Conservation (phyloP, 2,888 invertebrate genomes). For the Sminthurinus aureus region DNA sequence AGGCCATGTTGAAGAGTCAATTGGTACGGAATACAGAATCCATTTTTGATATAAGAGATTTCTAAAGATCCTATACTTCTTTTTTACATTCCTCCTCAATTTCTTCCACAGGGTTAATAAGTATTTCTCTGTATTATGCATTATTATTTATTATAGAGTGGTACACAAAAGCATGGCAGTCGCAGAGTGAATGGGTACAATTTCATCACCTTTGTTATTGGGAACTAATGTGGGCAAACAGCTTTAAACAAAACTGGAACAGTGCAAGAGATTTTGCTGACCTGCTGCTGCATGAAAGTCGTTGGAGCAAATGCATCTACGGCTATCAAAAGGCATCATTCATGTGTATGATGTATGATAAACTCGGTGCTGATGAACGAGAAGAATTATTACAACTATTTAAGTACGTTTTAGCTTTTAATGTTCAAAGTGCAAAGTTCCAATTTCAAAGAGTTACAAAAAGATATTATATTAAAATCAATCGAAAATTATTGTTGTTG, state of each 20-base stretch:
- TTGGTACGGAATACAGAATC: slow-evolving; percentile 60
- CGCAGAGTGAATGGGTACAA: slow-evolving; percentile 86
- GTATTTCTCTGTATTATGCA: too few relatives aligned
- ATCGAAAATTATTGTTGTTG: background rate
- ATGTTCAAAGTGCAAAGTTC: too few relatives aligned
- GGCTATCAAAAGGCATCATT: slow-evolving; percentile 88
- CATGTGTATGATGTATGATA: slow-evolving; percentile 75
- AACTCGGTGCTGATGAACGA: slow-evolving; percentile 66
- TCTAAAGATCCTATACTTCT: too few relatives aligned
- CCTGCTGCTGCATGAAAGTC: slow-evolving; percentile 76
- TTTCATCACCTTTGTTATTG: slow-evolving; percentile 93
- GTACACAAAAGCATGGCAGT: slow-evolving; percentile 82
- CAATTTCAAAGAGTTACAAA: background rate
- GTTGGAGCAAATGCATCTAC: slow-evolving; percentile 93
- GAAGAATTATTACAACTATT: slow-evolving; percentile 72
- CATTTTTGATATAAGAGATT: too few relatives aligned
- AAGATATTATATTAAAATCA: background rate
- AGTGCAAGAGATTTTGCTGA: slow-evolving; percentile 69
- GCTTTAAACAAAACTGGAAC: slow-evolving; percentile 76
- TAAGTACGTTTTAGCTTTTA: slow-evolving; percentile 66
- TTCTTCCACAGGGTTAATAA: too few relatives aligned
- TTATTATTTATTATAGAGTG: slow-evolving; percentile 63
- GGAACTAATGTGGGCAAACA: slow-evolving; percentile 91
- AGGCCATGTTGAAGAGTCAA: slow-evolving; percentile 76
- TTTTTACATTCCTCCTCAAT: too few relatives aligned